These are phyloP conservation scores for Sus scrofa DNA, from an alignment of 2,113 vertebrate species.

Conservation along the genomic window DNA sequence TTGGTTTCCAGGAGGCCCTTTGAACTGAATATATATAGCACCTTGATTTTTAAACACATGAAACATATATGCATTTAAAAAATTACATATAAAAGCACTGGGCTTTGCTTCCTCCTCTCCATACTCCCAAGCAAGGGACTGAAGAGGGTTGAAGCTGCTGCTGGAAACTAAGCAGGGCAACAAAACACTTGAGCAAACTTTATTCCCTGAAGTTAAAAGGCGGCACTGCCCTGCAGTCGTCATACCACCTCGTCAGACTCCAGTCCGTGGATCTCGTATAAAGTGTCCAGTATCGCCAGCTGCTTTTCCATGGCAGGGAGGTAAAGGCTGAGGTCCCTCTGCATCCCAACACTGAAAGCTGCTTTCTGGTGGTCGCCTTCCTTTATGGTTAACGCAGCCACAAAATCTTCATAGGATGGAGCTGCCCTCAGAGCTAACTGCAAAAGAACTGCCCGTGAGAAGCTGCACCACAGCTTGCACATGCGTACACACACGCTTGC, in stretches of 20 bases:
- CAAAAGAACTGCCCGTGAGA: constrained; percentile 75
- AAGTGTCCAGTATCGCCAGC: constrained; percentile 93
- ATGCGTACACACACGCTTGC: not conserved
- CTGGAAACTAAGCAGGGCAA: constrained; percentile 74
- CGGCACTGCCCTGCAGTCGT: constrained; percentile 74
- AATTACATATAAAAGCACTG: constrained; percentile 71
- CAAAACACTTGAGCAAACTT: constrained; percentile 78
- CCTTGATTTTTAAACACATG: constrained; percentile 84
- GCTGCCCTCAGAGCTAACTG: constrained; percentile 97
- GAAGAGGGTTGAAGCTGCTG: constrained; percentile 68
- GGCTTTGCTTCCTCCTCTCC: constrained; percentile 39
- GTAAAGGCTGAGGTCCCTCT: constrained; percentile 94
- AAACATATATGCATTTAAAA: constrained; percentile 22
- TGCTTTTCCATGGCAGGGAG: constrained; percentile 97
- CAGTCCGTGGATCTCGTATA: constrained; percentile 96
- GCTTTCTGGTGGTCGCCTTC: constrained; percentile 93
- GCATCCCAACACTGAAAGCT: constrained; percentile 91
- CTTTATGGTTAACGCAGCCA: constrained; percentile 92
- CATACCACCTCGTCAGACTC: constrained; percentile 98
- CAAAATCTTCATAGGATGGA: constrained; percentile 94
- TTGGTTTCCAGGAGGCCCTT: constrained; percentile 69
- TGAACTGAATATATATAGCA: constrained; percentile 82
- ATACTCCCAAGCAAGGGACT: constrained; percentile 43
- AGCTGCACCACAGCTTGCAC: not conserved
- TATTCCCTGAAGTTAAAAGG: constrained; percentile 86